Evolutionary conservation across 2,113 vertebrate species (phyloP).

Genomic region (Delphinapterus leucas): DNA sequence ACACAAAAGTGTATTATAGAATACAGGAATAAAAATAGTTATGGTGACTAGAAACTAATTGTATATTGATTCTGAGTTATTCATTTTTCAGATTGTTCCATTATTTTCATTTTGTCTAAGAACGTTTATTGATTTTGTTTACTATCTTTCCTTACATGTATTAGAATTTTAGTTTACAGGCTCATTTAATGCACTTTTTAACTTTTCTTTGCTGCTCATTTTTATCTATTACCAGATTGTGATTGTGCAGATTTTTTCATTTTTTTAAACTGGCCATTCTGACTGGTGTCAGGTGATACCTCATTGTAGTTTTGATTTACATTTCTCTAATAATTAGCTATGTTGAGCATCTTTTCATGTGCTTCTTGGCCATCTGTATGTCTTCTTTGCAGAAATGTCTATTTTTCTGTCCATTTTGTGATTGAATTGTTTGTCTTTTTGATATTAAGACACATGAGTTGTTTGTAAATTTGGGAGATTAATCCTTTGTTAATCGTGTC

Average conservation of each 20-base stretch:
- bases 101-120: background rate
- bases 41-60: background rate
- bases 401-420: background rate
- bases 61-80: background rate
- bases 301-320: background rate
- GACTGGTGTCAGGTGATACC: background rate
- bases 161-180: constrained; percentile 2
- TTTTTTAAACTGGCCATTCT: background rate
- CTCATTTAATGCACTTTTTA: background rate
- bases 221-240: background rate
- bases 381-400: background rate
- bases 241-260: background rate
- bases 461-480: background rate
- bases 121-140: background rate
- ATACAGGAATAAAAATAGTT: background rate
- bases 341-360: background rate
- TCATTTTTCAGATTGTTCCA: background rate
- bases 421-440: background rate
- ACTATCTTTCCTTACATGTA: background rate
- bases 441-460: background rate
- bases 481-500: rapidly evolving
- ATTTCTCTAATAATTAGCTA: background rate
- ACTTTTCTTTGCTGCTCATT: background rate
- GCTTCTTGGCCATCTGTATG: background rate
- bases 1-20: background rate